Base-by-base conservation (phyloP, 2,888 invertebrate species). In the Cenopis cana region DNA sequence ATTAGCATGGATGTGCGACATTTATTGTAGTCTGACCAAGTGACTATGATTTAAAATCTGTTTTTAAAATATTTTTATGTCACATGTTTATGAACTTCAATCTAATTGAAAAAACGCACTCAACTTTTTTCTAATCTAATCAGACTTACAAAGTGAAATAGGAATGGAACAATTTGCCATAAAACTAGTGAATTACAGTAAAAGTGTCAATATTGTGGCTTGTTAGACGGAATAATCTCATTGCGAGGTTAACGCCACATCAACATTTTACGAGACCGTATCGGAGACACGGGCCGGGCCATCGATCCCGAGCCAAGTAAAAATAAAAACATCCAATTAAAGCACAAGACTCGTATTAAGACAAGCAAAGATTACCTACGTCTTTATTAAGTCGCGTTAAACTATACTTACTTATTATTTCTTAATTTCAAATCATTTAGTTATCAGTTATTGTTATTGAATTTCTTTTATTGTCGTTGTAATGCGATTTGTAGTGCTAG, bases 221-320 rank as follows among this genome's bases (percentile, higher is more conserved):
- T 89, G 90, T 90, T 89, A 88, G 85, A 76, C 81, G 79, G 78
- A 85, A 87, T 86, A 87, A 85, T 83, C 88, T 87, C 87, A 87
- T 89, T 89, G 86, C 84, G 76, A 81, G 81, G 81, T 89, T 90
- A 88, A 90, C 86, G 86, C 81, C 85, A 77, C 83, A 84, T 85
- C 83, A 80, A 79, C 77, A 78, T 85, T 89, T 91, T 90, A 90
- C 85, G 86, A 84, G 76, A 75, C 75, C 74, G 83, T 79, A 83
- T 80, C 78, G 75, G 73, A 78, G 78, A 74, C 74, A 69, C 54
- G 55, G 49, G 14, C 49, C 54, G 55, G 49, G 14, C 49, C 33
- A 56, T 66, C 67, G 38, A 66, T 20, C 18, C 49, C 24, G 38
- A 36, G 29, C 61, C 24, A 14, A 29, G 5, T 29, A n/a, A 33